phyloP scores from a whole-genome alignment of 2,888 invertebrate species.

The Erpobdella octoculata region DNA sequence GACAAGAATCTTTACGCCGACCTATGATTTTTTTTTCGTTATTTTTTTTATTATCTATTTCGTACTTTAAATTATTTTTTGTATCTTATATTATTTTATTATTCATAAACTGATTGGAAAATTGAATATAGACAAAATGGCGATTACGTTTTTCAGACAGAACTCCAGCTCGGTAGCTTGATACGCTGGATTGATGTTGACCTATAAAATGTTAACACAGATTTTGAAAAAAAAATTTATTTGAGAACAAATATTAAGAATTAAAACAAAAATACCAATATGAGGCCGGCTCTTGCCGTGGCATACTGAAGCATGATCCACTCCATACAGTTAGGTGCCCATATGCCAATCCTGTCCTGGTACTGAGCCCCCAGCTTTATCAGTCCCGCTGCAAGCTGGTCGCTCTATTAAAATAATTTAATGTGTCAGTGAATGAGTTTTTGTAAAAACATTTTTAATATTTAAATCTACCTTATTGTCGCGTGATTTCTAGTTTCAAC shows the following conservation, averaged over 20 bases:
- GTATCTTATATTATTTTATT: no score
- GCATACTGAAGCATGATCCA: conserved; percentile 70
- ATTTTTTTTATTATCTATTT: no score
- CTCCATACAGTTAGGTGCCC: conserved; percentile 69
- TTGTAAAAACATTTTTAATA: no score
- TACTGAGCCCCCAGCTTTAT: conserved; percentile 62
- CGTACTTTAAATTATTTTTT: no score
- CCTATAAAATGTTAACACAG: conserved; percentile 52
- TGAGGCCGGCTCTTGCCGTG: conserved; percentile 64
- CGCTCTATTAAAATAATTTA: no score
- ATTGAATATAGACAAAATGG: background rate
- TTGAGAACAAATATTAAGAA: background rate
- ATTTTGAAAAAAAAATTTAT: background rate
- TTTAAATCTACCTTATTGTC: no score
- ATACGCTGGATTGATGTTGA: conserved; percentile 69
- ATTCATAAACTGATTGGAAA: background rate
- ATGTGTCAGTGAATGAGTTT: no score
- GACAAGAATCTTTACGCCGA: conserved; percentile 63
- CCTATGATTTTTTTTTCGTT: conserved; percentile 42
- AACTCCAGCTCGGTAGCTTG: conserved; percentile 64
- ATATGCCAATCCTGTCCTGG: conserved; percentile 71
- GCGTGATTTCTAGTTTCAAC: no score
- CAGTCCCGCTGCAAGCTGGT: conserved; percentile 66
- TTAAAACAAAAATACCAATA: conserved; percentile 60
- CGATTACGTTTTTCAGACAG: conserved; percentile 63